Evolutionary conservation across 2,797 vertebrate species (phyloP).

Genomic region (Clamator glandarius): DNA sequence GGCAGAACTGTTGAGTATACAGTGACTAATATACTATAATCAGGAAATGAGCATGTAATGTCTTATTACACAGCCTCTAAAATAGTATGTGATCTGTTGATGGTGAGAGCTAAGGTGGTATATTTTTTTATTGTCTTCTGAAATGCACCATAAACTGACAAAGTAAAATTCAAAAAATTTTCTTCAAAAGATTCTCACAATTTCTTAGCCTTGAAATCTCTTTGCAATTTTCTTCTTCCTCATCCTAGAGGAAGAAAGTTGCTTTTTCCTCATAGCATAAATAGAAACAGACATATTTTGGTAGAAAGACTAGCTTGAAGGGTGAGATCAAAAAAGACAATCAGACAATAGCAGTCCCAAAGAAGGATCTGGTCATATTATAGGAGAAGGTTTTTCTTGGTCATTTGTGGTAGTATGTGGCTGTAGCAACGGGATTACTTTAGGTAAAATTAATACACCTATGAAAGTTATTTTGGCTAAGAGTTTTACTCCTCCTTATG

Average conservation of each 20-base stretch:
- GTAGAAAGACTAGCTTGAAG: background rate
- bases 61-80: background rate
- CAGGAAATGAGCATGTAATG: background rate
- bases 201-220: background rate
- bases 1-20: background rate
- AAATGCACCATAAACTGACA: background rate
- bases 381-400: accelerated
- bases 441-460: background rate
- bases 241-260: background rate
- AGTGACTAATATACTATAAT: background rate
- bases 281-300: background rate
- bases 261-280: background rate
- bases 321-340: background rate
- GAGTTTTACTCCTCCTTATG: background rate
- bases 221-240: background rate
- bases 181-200: background rate
- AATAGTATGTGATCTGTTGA: background rate
- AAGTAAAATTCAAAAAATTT: background rate
- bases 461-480: background rate
- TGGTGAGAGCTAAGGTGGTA: background rate
- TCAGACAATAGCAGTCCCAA: background rate
- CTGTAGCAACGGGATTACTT: background rate
- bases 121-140: background rate
- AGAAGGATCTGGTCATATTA: background rate
- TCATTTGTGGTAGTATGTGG: background rate